Evolutionary conservation across 2,797 vertebrate species (phyloP).

Genomic region (Xenops minutus): DNA sequence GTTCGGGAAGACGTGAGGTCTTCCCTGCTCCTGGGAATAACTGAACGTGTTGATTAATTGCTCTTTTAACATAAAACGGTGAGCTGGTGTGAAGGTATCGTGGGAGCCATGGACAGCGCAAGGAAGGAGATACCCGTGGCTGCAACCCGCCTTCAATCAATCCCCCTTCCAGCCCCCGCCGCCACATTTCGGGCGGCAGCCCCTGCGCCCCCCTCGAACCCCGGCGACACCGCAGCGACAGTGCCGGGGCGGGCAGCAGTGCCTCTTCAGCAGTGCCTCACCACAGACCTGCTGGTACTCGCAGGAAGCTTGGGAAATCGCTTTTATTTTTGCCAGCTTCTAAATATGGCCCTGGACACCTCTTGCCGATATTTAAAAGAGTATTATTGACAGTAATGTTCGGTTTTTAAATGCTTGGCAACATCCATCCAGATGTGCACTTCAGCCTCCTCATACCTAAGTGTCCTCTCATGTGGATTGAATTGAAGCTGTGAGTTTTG

Average conservation of each 20-base stretch:
- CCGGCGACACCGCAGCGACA: neutral
- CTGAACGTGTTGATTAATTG: rapidly evolving
- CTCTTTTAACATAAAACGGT: rapidly evolving
- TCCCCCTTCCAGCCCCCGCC: neutral
- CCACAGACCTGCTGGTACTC: neutral
- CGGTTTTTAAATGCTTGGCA: neutral
- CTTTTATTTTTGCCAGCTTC: rapidly evolving
- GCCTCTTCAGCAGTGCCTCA: rapidly evolving
- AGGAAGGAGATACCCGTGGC: neutral
- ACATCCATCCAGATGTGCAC: too few species aligned
- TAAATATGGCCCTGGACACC: neutral
- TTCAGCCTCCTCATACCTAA: neutral
- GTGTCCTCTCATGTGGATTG: neutral
- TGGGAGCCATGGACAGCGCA: neutral
- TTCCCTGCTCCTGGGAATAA: neutral
- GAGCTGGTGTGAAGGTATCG: rapidly evolving
- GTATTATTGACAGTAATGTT: neutral
- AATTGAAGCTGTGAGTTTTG: neutral
- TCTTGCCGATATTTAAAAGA: neutral
- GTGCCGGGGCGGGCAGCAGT: neutral
- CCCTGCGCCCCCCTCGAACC: too few species aligned
- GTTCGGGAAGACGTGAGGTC: neutral
- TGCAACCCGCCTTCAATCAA: rapidly evolving
- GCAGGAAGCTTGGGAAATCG: rapidly evolving
- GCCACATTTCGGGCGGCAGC: neutral